Evolutionary conservation across 53 echinoderm and acorn worm species (phyloP).

Genomic region (Apostichopus leukothele): DNA sequence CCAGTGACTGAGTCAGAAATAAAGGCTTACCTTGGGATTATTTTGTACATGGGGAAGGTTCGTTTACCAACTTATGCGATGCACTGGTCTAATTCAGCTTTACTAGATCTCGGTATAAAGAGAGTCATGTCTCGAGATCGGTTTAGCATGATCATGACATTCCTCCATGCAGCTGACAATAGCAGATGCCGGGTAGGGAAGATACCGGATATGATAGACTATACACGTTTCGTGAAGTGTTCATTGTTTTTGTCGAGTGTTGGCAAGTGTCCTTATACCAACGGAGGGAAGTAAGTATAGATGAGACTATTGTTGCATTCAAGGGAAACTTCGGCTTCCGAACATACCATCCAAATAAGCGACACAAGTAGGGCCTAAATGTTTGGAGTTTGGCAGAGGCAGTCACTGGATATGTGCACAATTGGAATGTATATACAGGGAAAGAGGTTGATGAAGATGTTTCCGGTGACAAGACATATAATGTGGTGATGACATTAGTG

Average conservation of each 20-base stretch:
- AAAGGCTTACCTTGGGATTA: slow-evolving; percentile 25
- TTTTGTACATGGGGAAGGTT: slow-evolving; percentile 26
- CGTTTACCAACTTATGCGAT: slow-evolving; percentile 38
- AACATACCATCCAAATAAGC: slow-evolving; percentile 40
- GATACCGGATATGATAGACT: slow-evolving; percentile 11
- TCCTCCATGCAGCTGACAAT: slow-evolving; percentile 41
- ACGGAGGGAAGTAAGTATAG: slow-evolving; percentile 17
- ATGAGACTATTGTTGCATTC: slow-evolving; percentile 33
- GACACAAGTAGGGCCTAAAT: slow-evolving; percentile 28
- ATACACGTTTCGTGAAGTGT: neutral
- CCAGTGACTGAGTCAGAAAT: neutral
- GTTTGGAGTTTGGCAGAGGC: slow-evolving; percentile 34
- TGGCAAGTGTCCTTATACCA: slow-evolving; percentile 25
- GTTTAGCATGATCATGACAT: slow-evolving; percentile 23
- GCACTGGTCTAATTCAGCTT: slow-evolving; percentile 29
- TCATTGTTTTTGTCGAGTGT: slow-evolving; percentile 2
- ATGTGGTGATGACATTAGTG: slow-evolving; percentile 40
- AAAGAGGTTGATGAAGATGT: slow-evolving; percentile 19
- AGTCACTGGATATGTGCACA: neutral
- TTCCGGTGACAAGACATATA: slow-evolving; percentile 22
- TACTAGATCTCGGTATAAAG: slow-evolving; percentile 37
- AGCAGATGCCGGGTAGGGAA: slow-evolving; percentile 12
- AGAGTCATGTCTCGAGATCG: slow-evolving; percentile 32
- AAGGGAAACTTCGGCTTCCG: neutral
- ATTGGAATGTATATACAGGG: slow-evolving; percentile 31